A percentile compares a stretch with the other conserved stretches of the same genome.
Evolutionary conservation across 92 coral and sea anemone species (phyloP).

Genomic region (Zoanthus gigantus): DNA sequence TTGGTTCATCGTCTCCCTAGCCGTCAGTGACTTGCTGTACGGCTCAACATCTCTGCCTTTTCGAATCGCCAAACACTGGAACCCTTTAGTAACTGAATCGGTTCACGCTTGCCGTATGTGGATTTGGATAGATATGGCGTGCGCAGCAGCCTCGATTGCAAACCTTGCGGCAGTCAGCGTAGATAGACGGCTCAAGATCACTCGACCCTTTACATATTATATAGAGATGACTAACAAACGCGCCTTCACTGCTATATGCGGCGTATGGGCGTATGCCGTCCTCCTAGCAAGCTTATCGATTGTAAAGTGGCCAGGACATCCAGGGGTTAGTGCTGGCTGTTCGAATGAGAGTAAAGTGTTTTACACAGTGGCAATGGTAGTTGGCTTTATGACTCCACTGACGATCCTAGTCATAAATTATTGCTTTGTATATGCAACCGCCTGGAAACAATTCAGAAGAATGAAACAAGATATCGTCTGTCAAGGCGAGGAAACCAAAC

Average conservation of each 20-base stretch:
- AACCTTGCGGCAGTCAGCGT: conserved; percentile 90
- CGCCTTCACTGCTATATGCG: conserved; percentile 73
- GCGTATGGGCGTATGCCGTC: conserved; percentile 87
- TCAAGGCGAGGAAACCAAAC: conserved; percentile 12
- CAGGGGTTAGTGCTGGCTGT: conserved; percentile 61
- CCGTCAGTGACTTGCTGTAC: conserved; percentile 89
- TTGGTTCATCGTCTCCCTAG: conserved; percentile 96
- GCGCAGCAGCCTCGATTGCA: conserved; percentile 94
- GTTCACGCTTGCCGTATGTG: conserved; percentile 73
- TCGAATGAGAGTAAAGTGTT: conserved; percentile 73
- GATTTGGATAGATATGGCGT: conserved; percentile 95
- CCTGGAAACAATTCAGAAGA: conserved; percentile 89
- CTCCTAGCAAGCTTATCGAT: conserved; percentile 75
- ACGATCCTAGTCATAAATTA: conserved; percentile 77
- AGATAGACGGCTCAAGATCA: conserved; percentile 93
- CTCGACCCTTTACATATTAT: conserved; percentile 87
- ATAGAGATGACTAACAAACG: conserved; percentile 77
- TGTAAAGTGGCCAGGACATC: conserved; percentile 61
- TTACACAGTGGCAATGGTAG: conserved; percentile 91
- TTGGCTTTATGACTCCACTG: conserved; percentile 86
- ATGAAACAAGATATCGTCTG: conserved; percentile 64
- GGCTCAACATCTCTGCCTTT: conserved; percentile 75
- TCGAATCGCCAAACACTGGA: conserved; percentile 57
- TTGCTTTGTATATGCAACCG: conserved; percentile 79
- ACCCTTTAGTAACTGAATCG: conserved; percentile 39